Base-by-base conservation (phyloP, 2,113 vertebrate genomes). In the Zeus faber region DNA sequence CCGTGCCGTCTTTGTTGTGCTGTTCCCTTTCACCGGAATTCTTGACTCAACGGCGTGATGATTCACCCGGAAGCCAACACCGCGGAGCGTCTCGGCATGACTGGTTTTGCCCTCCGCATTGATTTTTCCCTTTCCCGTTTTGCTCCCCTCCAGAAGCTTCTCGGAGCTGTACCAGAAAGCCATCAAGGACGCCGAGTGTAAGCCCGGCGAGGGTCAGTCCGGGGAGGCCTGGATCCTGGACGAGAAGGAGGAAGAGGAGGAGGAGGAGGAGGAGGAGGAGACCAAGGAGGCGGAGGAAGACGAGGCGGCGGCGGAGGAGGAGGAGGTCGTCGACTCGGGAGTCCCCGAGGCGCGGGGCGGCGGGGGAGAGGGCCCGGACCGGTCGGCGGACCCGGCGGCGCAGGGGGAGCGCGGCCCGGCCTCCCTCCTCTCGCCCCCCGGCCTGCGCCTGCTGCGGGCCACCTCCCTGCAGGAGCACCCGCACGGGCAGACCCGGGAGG, bases 81-180 rank as follows among this genome's bases (percentile, higher is more conserved):
- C 31, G 9, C 27, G 9, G 4, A 29, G 4, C 27, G 27, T 11
- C 2, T 33, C 31, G 13, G 8, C 13, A 2, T 33, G 31, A 33
- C 4, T 8, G 26, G 26, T 4, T 5, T 8, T 29, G 26, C 31
- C 13, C 31, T 33, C 31, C 8, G 31, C 13, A 2, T 33, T 40
- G 21, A 40, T 21, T 25, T 1, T 7, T 49, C 21, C 39, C 2
- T 54, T 53, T 35, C 24, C 11, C 46, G 37, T 13, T 25, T 72
- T 49, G 23, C 6, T 58, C 25, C 14, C 56, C 4, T 60, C 3
- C 78, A 95, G 93, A 84, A 94, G 93, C 68, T 95, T 94, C 63
- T 95, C 93, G 0, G 94, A 96, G 85, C 82, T 95, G 14, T 96
- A 95, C 78, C 86, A 77, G 67, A 93, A 92, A 66, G 92, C 94